A percentile compares a stretch with the other conserved stretches of the same genome.
These are phyloP conservation scores for Ellobius talpinus DNA, from an alignment of 2,113 vertebrate species.

Conservation along the genomic window DNA sequence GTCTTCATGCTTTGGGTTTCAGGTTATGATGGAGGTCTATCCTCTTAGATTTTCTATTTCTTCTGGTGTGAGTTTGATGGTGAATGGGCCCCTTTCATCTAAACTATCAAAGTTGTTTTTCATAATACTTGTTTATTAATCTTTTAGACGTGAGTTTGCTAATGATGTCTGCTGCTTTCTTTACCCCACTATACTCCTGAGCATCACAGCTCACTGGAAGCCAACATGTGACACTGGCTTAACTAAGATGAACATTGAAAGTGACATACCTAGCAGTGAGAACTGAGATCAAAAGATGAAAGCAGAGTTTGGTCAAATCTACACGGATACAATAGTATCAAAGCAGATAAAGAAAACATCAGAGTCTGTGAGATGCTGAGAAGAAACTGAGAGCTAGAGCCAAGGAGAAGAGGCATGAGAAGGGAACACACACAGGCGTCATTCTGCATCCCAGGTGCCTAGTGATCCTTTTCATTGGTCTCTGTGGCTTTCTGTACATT, in stretches of 20 bases:
- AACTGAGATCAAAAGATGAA: not conserved
- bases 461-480: not conserved
- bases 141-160: not conserved
- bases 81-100: not conserved
- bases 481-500: not conserved
- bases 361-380: not conserved
- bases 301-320: slow-evolving; percentile 24
- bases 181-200: not conserved
- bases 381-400: not conserved
- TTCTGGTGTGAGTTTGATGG: not conserved
- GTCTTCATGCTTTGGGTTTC: not conserved
- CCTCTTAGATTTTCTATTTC: slow-evolving; percentile 15
- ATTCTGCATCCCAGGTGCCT: not conserved
- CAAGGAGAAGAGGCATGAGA: not conserved
- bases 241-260: not conserved
- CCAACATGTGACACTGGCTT: not conserved
- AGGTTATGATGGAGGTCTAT: not conserved
- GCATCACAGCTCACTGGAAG: not conserved
- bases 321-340: not conserved
- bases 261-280: not conserved
- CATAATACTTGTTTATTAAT: not conserved
- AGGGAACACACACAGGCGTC: not conserved
- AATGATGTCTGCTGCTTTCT: not conserved
- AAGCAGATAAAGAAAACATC: not conserved
- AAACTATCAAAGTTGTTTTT: slow-evolving; percentile 42